Evolutionary conservation across 2,797 vertebrate species (phyloP).

Genomic region (Ceryle rudis): DNA sequence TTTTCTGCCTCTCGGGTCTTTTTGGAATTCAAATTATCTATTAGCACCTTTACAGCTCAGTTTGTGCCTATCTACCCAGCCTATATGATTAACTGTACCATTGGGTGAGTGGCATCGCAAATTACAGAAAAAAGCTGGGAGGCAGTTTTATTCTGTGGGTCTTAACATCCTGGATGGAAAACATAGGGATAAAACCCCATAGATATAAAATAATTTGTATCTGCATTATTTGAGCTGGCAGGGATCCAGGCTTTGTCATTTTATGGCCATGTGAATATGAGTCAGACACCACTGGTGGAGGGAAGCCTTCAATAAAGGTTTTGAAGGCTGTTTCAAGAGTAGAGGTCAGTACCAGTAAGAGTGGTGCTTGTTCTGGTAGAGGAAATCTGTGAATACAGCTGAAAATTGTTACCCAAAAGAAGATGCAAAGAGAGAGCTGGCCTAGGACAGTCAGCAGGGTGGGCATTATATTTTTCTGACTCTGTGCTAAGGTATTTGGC

Average conservation of each 20-base stretch:
- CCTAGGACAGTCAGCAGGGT: not conserved
- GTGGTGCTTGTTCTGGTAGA: not conserved
- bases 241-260: not conserved
- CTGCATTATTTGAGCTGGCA: not conserved
- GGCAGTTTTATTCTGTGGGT: not conserved
- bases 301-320: not conserved
- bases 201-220: not conserved
- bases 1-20: conserved; percentile 26
- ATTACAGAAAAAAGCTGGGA: not conserved
- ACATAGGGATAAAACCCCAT: not conserved
- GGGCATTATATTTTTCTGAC: not conserved
- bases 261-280: not conserved
- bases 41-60: conserved; percentile 47
- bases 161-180: not conserved
- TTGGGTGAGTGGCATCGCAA: conserved; percentile 30
- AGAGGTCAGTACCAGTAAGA: not conserved
- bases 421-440: not conserved
- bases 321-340: not conserved
- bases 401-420: not conserved
- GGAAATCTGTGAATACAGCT: not conserved
- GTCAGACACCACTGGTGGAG: not conserved
- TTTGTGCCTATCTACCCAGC: not conserved
- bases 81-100: conserved; percentile 22
- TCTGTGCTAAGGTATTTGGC: not conserved
- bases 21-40: conserved; percentile 59